These are phyloP conservation scores for Octodon degus DNA, from an alignment of 2,113 vertebrate species.

Conservation along the genomic window DNA sequence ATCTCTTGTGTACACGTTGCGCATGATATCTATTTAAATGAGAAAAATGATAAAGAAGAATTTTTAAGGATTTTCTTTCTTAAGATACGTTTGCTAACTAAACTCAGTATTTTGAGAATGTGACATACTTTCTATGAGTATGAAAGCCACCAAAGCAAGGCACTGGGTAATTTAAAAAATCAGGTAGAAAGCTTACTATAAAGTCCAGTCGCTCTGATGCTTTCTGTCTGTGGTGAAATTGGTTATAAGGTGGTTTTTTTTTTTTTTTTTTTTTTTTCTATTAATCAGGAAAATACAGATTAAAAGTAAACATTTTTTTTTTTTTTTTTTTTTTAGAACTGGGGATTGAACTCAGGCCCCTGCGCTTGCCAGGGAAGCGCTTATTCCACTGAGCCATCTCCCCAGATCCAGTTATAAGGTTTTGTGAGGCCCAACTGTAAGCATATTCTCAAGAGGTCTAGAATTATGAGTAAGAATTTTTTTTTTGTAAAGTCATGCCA, in stretches of 20 bases:
- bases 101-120: slow-evolving; percentile 65
- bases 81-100: slow-evolving; percentile 71
- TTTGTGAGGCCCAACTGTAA: background rate
- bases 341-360: no score
- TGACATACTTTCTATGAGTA: slow-evolving; percentile 63
- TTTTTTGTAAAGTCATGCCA: background rate
- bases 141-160: slow-evolving; percentile 59
- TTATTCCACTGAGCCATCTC: no score
- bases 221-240: background rate
- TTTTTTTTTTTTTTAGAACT: no score
- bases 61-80: background rate
- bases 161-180: slow-evolving; percentile 59
- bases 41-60: background rate
- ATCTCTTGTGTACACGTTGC: slow-evolving; percentile 80
- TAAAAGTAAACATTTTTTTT: no score
- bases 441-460: background rate
- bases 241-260: background rate
- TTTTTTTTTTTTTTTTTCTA: no score
- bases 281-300: no score
- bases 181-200: background rate
- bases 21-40: slow-evolving; percentile 65
- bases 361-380: no score
- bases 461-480: background rate
- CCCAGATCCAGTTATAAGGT: background rate
- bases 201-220: background rate